Percentiles rank a stretch among this genome's conserved stretches.
phyloP scores from a whole-genome alignment of 2,113 vertebrate species.

The Galbula dea region DNA sequence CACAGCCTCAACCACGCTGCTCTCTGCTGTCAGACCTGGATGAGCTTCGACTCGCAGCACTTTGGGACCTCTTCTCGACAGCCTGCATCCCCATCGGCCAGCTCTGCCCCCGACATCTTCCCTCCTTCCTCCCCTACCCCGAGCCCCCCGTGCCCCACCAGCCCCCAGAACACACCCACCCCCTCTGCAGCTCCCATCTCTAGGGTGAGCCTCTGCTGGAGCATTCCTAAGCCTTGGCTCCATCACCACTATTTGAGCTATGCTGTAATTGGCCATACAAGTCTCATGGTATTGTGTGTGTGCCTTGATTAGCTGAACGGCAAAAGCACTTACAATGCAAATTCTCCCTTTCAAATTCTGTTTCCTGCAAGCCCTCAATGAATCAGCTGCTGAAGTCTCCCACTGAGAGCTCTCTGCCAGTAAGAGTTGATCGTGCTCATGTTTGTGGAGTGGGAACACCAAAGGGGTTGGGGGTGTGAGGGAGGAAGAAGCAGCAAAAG shows the following conservation, averaged over 20 bases:
- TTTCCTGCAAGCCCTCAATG: slow-evolving; percentile 31
- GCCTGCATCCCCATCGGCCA: accelerated
- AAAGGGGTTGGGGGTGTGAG: background rate
- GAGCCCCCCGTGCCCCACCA: accelerated
- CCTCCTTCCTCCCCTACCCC: no score
- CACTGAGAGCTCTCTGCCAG: slow-evolving; percentile 50
- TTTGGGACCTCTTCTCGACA: background rate
- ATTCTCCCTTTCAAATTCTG: slow-evolving; percentile 37
- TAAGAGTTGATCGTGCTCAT: slow-evolving; percentile 42
- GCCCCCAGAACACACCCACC: background rate
- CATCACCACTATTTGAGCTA: background rate
- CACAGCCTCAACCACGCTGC: background rate
- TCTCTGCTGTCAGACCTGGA: background rate
- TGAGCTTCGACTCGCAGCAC: accelerated
- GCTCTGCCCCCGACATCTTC: background rate
- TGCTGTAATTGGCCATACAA: slow-evolving; percentile 6
- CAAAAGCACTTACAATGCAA: slow-evolving; percentile 45
- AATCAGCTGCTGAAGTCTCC: slow-evolving; percentile 48
- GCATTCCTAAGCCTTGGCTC: background rate
- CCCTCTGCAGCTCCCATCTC: background rate
- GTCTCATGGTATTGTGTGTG: background rate
- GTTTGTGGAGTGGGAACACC: slow-evolving; percentile 24
- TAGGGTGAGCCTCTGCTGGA: background rate
- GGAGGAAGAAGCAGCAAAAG: slow-evolving; percentile 30
- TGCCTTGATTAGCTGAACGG: slow-evolving; percentile 14